Evolutionary conservation across 1,140 invertebrate genomes (phyloP), one percentile per base, ranked within the genome.

Genomic region (Bombus sylvicola): DNA sequence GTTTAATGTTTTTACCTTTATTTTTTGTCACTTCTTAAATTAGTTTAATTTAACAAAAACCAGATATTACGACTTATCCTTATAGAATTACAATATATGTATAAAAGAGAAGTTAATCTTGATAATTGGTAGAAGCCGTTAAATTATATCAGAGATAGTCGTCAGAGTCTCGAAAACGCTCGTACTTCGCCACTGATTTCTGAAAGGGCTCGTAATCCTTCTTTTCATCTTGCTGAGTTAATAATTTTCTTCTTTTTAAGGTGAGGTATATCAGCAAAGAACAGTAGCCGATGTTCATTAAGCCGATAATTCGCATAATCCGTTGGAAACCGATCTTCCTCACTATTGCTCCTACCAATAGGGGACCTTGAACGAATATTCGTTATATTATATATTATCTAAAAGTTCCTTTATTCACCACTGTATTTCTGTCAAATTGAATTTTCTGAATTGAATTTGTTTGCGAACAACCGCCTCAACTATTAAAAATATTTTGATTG

Each of bases 271-370:
- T 91, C 31, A 97, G 91, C 10, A 97, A 90, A 0, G 97, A 97
- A 87, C 97, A 97, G 92, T 97, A 97, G 22, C 96, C 88, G 34
- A 98, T 92, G 93, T 97, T 98, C 3, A 97, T 88, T 28, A 97
- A 91, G 28, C 97, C 97, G 6, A 98, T 94, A 39, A 96, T 92
- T 85, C 97, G 94, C 95, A 98, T 97, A 0, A 98, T 94, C 96
- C 97, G 97, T 43, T 96, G 95, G 92, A 98, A 98, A 77, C 97
- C 97, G 80, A 98, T 95, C n/a, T 94, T 90, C 88, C 96, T 95
- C 0, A 97, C 97, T 88, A 97, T 92, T 92, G 97, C 96, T 12
- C 97, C 96, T 43, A 97, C 97, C 68, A 97, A n/a, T n/a, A n/a
- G n/a, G 10, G 97, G 97, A 85, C 97, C 97, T 97, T 90, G 69